Evolutionary conservation across 2,888 invertebrate genomes (phyloP).

Genomic region (Aphidius colemani): DNA sequence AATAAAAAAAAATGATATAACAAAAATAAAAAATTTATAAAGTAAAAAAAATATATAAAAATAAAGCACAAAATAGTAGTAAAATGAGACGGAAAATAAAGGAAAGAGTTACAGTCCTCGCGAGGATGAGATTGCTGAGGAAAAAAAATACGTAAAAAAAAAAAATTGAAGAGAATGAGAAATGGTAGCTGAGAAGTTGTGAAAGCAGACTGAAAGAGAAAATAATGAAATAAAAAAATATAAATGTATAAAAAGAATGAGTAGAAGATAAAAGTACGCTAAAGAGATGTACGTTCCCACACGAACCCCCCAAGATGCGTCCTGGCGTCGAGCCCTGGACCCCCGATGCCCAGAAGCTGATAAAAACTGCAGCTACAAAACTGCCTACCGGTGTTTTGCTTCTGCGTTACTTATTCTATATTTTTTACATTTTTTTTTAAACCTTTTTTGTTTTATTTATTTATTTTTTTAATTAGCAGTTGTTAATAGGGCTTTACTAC

Average conservation of each 20-base stretch:
- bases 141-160: constrained; percentile 27
- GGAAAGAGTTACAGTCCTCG: too few relatives aligned
- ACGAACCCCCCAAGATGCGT: constrained; percentile 60
- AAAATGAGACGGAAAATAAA: too few relatives aligned
- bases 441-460: constrained; percentile 27
- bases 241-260: constrained; percentile 25
- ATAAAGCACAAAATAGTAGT: too few relatives aligned
- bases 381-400: constrained; percentile 56
- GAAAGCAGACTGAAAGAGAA: constrained; percentile 25
- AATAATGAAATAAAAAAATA: constrained; percentile 19
- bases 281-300: constrained; percentile 61
- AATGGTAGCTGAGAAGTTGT: constrained; percentile 26
- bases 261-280: constrained; percentile 41
- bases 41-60: too few relatives aligned
- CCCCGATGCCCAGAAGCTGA: constrained; percentile 60
- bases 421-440: constrained; percentile 18
- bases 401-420: constrained; percentile 40
- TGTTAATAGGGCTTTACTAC: too few relatives aligned
- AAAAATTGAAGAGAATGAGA: constrained; percentile 30
- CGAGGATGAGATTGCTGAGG: not conserved
- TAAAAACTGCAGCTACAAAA: constrained; percentile 59
- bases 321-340: constrained; percentile 52
- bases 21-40: too few relatives aligned
- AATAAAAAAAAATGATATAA: too few relatives aligned
- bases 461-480: not conserved